Conservation (phyloP, 2,888 invertebrate genomes). For the Boloria selene region DNA sequence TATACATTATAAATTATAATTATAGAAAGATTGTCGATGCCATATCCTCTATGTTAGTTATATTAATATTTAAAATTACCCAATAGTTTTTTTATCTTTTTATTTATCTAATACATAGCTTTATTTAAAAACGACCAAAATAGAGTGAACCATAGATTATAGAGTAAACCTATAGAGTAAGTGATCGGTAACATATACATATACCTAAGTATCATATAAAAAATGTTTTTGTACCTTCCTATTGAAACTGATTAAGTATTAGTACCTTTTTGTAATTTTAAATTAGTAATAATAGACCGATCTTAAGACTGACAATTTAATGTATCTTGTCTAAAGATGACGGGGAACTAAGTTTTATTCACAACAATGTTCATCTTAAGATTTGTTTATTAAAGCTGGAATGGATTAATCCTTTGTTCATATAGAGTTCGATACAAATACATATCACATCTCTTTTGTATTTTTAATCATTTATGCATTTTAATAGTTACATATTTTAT, state of each 20-base stretch:
- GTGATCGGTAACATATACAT: constrained; percentile 25
- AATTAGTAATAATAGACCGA: constrained; percentile 70
- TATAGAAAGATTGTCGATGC: constrained; percentile 1
- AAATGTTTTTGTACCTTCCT: constrained; percentile 40
- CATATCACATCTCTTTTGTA: no score
- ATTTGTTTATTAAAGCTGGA: constrained; percentile 63
- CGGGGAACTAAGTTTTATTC: constrained; percentile 44
- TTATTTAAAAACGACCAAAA: constrained; percentile 52
- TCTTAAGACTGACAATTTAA: constrained; percentile 67
- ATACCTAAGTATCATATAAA: constrained; percentile 5
- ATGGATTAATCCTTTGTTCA: background rate
- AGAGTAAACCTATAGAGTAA: constrained; percentile 42
- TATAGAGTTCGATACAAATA: background rate
- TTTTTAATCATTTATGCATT: no score
- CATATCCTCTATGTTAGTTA: constrained; percentile 6
- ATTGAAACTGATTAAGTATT: constrained; percentile 43
- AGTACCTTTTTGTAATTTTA: constrained; percentile 41
- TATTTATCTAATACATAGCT: constrained; percentile 21
- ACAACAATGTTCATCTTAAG: constrained; percentile 57
- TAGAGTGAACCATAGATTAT: constrained; percentile 50
- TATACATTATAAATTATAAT: background rate
- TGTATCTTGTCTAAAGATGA: constrained; percentile 17
- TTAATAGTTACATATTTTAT: no score
- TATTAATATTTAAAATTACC: constrained; percentile 1
- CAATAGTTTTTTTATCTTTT: constrained; percentile 3